These are phyloP conservation scores for Trididemnum miniatum DNA, from an alignment of 23 tunicate genomes.

Conservation along the genomic window DNA sequence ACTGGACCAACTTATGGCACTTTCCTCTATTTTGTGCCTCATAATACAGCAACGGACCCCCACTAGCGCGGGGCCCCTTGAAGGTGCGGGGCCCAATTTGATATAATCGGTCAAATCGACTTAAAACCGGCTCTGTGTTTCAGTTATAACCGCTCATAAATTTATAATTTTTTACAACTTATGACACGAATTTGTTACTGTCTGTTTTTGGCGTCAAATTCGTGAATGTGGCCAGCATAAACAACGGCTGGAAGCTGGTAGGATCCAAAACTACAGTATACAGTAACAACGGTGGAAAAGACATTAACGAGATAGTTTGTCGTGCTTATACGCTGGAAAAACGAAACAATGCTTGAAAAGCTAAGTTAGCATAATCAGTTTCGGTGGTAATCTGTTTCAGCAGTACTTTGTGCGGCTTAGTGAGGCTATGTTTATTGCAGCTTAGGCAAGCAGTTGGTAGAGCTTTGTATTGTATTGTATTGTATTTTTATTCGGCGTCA, in stretches of 20 bases:
- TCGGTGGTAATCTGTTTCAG: not conserved
- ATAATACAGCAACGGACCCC: too few species aligned
- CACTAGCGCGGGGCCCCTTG: too few species aligned
- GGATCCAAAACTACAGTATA: not conserved
- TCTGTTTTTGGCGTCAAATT: not conserved
- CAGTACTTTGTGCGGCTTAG: not conserved
- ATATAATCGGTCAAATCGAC: too few species aligned
- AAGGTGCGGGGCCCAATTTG: too few species aligned
- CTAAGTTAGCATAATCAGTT: not conserved
- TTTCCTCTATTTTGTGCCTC: too few species aligned
- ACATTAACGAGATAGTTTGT: not conserved
- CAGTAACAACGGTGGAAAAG: not conserved
- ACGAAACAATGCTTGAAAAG: not conserved
- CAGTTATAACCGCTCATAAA: not conserved
- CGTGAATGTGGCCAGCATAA: not conserved
- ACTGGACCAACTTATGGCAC: too few species aligned
- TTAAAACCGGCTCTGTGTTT: too few species aligned
- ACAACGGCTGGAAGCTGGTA: not conserved
- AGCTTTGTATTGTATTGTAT: too few species aligned
- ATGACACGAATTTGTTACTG: not conserved
- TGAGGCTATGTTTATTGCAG: not conserved
- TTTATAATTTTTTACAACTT: not conserved
- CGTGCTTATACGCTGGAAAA: not conserved
- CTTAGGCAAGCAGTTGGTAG: constrained; percentile 1
- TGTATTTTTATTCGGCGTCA: too few species aligned